Base-by-base conservation (phyloP, 1,140 invertebrate species). In the Meteorus sp. region DNA sequence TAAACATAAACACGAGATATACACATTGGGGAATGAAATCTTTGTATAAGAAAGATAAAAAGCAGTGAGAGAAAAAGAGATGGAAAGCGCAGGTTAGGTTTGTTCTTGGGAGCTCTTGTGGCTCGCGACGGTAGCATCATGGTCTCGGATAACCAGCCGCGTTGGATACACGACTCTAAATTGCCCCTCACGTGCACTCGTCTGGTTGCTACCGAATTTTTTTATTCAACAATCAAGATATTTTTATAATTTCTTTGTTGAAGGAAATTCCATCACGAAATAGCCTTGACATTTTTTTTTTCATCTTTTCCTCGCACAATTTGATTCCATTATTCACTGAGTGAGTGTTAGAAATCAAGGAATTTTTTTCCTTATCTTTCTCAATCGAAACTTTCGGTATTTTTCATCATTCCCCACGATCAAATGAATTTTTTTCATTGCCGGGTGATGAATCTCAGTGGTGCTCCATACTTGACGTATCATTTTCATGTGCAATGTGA, bases 201-300 rank as follows among this genome's bases (percentile, higher is more conserved):
- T 47, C 41, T 70, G 61, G 25, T n/a, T n/a, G 76, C 77, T 78
- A 78, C 76, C 72, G 77, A 76, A 79, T 79, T 79, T 79, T 69
- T 65, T n/a, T n/a, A n/a, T n/a, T n/a, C n/a, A 50, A 64, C 54
- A 69, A 69, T 68, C 67, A 69, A 75, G 72, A 73, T 71, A 64
- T 57, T 35, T 39, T 35, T 23, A 61, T 45, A 64, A 70, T 69
- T 70, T 66, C 70, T 69, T 48, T 5, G 4, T 31, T 31, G 29
- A 31, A 4, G 29, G 9, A 4, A 4, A 31, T 29, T n/a, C n/a
- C n/a, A n/a, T n/a, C n/a, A n/a, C n/a, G n/a, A n/a, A n/a, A n/a
- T n/a, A n/a, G n/a, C n/a, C n/a, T n/a, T n/a, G n/a, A n/a, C n/a
- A n/a, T n/a, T n/a, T n/a, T n/a, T n/a, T n/a, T n/a, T n/a, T n/a